Evolutionary conservation across 37 sponge, comb jelly and placozoan genomes (phyloP).

Genomic region (Agelas oroides): DNA sequence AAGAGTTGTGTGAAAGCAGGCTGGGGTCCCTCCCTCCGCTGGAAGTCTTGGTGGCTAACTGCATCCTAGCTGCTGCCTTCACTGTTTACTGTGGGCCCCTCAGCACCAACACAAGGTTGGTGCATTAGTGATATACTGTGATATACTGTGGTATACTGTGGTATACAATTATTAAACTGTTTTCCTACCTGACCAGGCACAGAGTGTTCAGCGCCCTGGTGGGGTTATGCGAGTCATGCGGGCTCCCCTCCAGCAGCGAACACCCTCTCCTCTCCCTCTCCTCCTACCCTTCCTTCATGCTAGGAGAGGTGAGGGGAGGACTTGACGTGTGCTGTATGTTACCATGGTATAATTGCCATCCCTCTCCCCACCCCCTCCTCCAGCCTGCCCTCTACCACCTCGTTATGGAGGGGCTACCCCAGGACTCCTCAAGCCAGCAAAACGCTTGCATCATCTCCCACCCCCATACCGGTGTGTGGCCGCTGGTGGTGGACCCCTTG

Average conservation of each 20-base stretch:
- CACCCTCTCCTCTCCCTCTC: slow-evolving; percentile 18
- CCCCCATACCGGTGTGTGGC: slow-evolving; percentile 39
- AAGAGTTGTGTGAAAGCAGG: slow-evolving; percentile 51
- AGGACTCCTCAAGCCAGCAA: slow-evolving; percentile 44
- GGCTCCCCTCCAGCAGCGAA: slow-evolving; percentile 1
- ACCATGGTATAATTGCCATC: not conserved
- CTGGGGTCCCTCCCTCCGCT: slow-evolving; percentile 36
- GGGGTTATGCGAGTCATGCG: not conserved
- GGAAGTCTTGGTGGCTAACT: slow-evolving; percentile 50
- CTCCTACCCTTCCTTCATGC: slow-evolving; percentile 41
- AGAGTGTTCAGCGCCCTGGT: slow-evolving; percentile 11
- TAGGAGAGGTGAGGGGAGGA: slow-evolving; percentile 49
- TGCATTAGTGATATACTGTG: no score
- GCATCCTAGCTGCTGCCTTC: slow-evolving; percentile 86
- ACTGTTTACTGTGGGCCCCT: slow-evolving; percentile 79
- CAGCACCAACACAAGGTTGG: slow-evolving; percentile 16
- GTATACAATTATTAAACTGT: no score
- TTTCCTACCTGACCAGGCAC: slow-evolving; percentile 1
- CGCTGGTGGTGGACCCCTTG: slow-evolving; percentile 62
- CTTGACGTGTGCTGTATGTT: not conserved
- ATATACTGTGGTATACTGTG: no score
- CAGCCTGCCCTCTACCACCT: slow-evolving; percentile 46
- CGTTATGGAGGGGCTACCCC: slow-evolving; percentile 61
- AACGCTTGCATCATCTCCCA: slow-evolving; percentile 49
- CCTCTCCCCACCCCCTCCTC: no score